Evolutionary conservation across 2,888 invertebrate species (phyloP).

Genomic region (Plebejus argus): DNA sequence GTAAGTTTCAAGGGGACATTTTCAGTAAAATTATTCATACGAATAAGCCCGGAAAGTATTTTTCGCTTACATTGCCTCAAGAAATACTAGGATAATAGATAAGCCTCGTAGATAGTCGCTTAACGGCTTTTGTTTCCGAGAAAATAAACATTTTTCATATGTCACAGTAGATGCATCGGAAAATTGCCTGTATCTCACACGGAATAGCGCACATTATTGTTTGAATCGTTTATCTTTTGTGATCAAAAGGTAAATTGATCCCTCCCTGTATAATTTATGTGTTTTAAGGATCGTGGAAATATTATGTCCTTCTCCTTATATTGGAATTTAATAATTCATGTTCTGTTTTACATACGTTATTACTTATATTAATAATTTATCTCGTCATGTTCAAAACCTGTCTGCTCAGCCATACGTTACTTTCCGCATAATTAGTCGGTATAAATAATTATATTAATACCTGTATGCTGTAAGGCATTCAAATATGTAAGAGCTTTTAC

Average conservation of each 20-base stretch:
- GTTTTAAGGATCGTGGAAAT: slow-evolving; percentile 50
- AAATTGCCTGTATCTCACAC: slow-evolving; percentile 61
- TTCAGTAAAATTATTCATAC: slow-evolving; percentile 30
- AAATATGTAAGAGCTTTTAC: not conserved
- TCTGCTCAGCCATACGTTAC: not conserved
- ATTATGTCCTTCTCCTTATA: slow-evolving; percentile 15
- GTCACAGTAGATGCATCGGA: slow-evolving; percentile 52
- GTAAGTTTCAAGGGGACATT: slow-evolving; percentile 1
- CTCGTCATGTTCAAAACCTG: not conserved
- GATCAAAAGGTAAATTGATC: slow-evolving; percentile 56
- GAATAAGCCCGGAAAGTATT: slow-evolving; percentile 65
- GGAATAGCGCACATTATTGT: slow-evolving; percentile 59
- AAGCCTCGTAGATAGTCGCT: slow-evolving; percentile 64
- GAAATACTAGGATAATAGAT: slow-evolving; percentile 68
- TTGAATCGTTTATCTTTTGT: slow-evolving; percentile 51
- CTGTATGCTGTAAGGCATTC: not conserved
- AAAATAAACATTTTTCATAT: slow-evolving; percentile 69
- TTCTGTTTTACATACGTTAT: slow-evolving; percentile 20
- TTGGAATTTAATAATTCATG: slow-evolving; percentile 23
- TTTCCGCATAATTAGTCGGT: not conserved
- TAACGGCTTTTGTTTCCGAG: slow-evolving; percentile 71
- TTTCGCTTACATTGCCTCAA: slow-evolving; percentile 70
- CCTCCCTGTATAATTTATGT: slow-evolving; percentile 56
- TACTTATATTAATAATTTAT: not conserved
- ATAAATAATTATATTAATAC: not conserved